These are phyloP conservation scores for Drosophila azteca DNA, from an alignment of 1,140 invertebrate species.

Conservation along the genomic window DNA sequence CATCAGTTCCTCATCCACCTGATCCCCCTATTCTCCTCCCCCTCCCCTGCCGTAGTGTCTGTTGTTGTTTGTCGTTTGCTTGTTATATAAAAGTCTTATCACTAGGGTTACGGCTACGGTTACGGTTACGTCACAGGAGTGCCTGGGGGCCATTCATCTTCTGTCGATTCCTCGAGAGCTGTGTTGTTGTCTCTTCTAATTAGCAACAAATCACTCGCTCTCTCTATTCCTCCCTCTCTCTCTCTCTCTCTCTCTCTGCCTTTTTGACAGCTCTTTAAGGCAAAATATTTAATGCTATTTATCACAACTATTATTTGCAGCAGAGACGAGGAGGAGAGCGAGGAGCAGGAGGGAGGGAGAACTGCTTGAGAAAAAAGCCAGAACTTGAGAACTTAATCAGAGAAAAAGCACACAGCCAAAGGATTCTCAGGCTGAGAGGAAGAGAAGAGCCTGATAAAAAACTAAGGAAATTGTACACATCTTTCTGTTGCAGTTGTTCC, in stretches of 20 bases:
- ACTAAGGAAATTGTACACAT: neutral
- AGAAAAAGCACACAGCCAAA: too few relatives aligned
- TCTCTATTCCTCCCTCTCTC: conserved; percentile 4
- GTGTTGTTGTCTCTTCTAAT: conserved; percentile 49
- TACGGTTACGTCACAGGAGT: conserved; percentile 21
- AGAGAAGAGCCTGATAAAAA: neutral
- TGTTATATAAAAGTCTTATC: conserved; percentile 60
- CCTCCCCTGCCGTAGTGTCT: neutral
- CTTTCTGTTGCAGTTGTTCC: too few relatives aligned
- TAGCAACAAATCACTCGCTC: conserved; percentile 48
- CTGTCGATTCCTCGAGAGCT: conserved; percentile 26
- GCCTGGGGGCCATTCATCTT: conserved; percentile 30
- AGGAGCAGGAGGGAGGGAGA: too few relatives aligned
- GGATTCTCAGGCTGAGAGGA: too few relatives aligned
- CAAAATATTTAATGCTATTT: conserved; percentile 72
- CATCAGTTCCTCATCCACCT: neutral
- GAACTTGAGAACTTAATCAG: too few relatives aligned
- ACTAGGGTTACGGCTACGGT: conserved; percentile 42
- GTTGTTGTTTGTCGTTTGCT: conserved; percentile 38
- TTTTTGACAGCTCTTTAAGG: conserved; percentile 46
- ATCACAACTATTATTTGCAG: conserved; percentile 12
- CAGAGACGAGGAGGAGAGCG: neutral
- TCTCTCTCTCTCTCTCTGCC: conserved; percentile 4
- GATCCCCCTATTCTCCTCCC: neutral
- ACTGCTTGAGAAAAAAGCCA: too few relatives aligned